A percentile compares a stretch with the other conserved stretches of the same genome.
Conservation (phyloP, 2,113 vertebrate species). For the Neoarius graeffei region DNA sequence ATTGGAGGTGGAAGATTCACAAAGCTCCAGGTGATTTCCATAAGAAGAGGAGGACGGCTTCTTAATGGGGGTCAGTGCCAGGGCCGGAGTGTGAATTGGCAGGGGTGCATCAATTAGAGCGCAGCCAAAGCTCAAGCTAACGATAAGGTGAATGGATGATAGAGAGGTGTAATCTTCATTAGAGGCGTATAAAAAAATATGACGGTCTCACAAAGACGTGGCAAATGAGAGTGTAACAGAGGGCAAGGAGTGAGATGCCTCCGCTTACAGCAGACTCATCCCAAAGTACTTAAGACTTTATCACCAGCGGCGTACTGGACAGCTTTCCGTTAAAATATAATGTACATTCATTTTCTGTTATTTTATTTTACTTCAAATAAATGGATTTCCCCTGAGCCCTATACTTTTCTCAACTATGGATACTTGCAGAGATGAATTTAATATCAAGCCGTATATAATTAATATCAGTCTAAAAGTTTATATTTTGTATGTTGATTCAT, state of each 20-base stretch:
- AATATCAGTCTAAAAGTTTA: neutral
- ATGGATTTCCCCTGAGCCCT: neutral
- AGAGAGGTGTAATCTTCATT: conserved; percentile 56
- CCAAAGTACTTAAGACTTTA: conserved; percentile 35
- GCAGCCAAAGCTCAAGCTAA: conserved; percentile 53
- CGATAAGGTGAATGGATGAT: conserved; percentile 55
- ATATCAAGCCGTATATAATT: neutral
- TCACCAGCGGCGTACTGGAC: neutral
- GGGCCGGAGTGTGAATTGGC: conserved; percentile 80
- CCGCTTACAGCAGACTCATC: conserved; percentile 41
- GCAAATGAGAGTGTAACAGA: conserved; percentile 68
- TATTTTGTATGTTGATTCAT: neutral
- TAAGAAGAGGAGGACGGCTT: conserved; percentile 73
- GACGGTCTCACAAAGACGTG: conserved; percentile 45
- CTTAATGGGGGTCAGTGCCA: conserved; percentile 80
- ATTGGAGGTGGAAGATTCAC: conserved; percentile 68
- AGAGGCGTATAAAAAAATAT: conserved; percentile 57
- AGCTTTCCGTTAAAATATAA: neutral
- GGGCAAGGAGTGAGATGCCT: conserved; percentile 58
- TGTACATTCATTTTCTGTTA: neutral
- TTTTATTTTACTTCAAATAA: neutral
- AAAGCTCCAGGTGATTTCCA: conserved; percentile 71
- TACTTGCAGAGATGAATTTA: neutral
- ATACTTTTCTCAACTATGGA: neutral
- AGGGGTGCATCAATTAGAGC: conserved; percentile 79